Percentiles rank a stretch among this genome's conserved stretches.
Evolutionary conservation across 2,797 vertebrate genomes (phyloP).

Genomic region (Alexandromys oeconomus): DNA sequence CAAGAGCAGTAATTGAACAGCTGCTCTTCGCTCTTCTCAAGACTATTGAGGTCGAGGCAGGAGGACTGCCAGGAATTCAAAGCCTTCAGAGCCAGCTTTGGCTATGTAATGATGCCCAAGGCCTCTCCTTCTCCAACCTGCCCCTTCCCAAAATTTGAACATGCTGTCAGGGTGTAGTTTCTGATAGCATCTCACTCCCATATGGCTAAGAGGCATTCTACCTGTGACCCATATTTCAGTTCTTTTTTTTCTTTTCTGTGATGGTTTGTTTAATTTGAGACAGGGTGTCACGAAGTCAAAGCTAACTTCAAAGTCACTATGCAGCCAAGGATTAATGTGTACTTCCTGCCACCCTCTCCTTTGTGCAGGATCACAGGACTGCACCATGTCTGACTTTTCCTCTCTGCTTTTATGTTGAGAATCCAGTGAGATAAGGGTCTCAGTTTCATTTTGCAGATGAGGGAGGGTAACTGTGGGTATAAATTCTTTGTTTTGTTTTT

Average conservation of each 20-base stretch:
- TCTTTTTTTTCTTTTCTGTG: not conserved
- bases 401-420: not conserved
- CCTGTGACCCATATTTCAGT: not conserved
- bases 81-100: not conserved
- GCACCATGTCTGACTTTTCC: not conserved
- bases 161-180: not conserved
- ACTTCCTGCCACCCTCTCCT: too few species aligned
- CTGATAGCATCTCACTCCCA: not conserved
- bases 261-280: not conserved
- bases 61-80: not conserved
- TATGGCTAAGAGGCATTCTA: not conserved
- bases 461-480: not conserved
- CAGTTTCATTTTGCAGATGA: not conserved
- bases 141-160: not conserved
- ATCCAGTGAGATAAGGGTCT: not conserved
- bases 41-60: not conserved
- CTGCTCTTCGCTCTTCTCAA: not conserved
- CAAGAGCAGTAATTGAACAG: not conserved
- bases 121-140: not conserved
- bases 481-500: not conserved
- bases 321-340: not conserved
- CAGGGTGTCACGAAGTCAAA: not conserved
- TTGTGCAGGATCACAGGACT: not conserved
- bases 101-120: not conserved
- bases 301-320: not conserved